A percentile compares a stretch with the other conserved stretches of the same genome.
phyloP scores from a whole-genome alignment of 2,113 vertebrate genomes.

The mouse (Mus musculus) region DNA sequence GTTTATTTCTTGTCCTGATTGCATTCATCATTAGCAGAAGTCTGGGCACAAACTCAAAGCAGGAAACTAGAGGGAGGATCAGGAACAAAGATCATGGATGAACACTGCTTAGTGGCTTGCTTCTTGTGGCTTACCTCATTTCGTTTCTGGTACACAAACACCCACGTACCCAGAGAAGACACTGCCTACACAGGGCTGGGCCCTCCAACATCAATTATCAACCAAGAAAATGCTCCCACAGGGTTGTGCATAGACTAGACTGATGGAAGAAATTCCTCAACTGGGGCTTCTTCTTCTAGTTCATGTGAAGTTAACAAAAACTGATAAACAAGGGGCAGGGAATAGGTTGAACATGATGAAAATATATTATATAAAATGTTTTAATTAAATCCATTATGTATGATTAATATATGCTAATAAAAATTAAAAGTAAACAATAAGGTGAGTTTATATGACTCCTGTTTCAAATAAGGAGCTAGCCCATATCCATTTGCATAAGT shows the following conservation, averaged over 20 bases:
- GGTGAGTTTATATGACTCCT: slow-evolving; percentile 11
- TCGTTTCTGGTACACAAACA: background rate
- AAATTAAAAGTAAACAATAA: background rate
- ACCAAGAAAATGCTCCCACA: background rate
- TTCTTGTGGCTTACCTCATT: background rate
- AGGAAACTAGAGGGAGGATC: background rate
- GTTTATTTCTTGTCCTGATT: background rate
- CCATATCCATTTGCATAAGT: slow-evolving; percentile 27
- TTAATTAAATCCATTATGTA: background rate
- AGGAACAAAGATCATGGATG: background rate
- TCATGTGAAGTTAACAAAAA: background rate
- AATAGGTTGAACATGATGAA: background rate
- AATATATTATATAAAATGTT: background rate
- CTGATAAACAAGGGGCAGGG: background rate
- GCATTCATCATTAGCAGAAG: background rate
- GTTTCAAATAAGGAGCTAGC: slow-evolving; percentile 40
- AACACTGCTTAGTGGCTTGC: background rate
- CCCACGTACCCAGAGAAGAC: background rate
- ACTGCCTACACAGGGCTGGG: background rate
- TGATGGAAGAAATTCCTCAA: background rate
- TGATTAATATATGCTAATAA: background rate
- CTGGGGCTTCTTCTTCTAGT: background rate
- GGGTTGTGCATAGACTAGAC: background rate
- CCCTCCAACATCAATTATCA: background rate
- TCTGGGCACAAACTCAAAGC: background rate